phyloP scores from a whole-genome alignment of 2,888 invertebrate genomes.

The Dryocosmus kuriphilus region DNA sequence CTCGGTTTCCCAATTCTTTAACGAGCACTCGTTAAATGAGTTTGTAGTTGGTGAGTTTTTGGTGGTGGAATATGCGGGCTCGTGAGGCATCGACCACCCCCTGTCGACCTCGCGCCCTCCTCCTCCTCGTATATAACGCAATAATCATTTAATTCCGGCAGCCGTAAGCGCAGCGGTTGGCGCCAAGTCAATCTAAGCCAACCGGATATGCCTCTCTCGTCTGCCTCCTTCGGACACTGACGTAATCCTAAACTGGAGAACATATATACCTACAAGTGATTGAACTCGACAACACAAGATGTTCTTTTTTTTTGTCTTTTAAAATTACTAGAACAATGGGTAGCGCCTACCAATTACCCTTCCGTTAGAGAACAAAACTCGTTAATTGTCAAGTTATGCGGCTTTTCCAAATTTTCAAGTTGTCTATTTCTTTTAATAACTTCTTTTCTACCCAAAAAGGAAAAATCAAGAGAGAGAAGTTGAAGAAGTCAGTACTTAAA shows the following conservation, averaged over 20 bases:
- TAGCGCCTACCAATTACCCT: no score
- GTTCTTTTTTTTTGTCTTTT: neutral
- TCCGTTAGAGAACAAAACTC: no score
- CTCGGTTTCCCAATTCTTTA: constrained; percentile 62
- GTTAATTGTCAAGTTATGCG: no score
- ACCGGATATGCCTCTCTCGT: constrained; percentile 77
- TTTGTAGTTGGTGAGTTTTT: constrained; percentile 34
- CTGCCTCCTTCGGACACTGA: constrained; percentile 66
- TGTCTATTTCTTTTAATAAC: no score
- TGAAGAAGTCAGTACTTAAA: no score
- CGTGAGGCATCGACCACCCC: constrained; percentile 44
- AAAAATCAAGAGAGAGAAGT: no score
- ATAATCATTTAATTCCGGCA: constrained; percentile 77
- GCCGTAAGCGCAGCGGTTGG: constrained; percentile 75
- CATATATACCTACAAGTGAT: constrained; percentile 47
- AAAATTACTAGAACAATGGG: no score
- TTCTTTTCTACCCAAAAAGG: no score
- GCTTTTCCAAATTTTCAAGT: no score
- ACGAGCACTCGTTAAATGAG: constrained; percentile 52
- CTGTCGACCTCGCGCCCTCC: constrained; percentile 42
- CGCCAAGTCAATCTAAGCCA: constrained; percentile 77
- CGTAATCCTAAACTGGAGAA: constrained; percentile 68
- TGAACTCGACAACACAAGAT: neutral
- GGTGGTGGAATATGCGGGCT: constrained; percentile 54
- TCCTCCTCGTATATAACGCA: constrained; percentile 70